Base-by-base conservation (phyloP, 2,888 invertebrate genomes). In the Aleiodes leptofemur region DNA sequence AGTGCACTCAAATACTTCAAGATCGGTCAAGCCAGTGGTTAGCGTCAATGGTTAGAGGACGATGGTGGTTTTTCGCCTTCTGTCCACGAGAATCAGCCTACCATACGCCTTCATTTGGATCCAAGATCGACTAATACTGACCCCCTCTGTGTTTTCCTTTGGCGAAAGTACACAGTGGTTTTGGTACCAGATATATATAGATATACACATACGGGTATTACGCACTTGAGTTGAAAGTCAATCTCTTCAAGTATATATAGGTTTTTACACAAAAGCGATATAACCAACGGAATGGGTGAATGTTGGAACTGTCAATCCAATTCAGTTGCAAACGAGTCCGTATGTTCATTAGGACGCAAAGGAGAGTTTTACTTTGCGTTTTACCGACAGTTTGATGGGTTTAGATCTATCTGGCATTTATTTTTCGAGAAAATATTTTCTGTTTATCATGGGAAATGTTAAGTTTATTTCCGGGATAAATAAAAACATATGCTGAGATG, bases 221-320 rank as follows among this genome's bases (percentile, higher is more conserved):
- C 77, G 79, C 79, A 75, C 76, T 59, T 64, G 61, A 77, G 69
- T 79, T 77, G 79, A 78, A 79, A 79, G 79, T 77, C 77, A 77
- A 76, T 79, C 77, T 77, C 76, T 61, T 73, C 69, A 66, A 73
- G 76, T 66, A 74, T 38, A 14, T 14, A 43, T 34, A 59, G 8
- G 59, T 38, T 55, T 38, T 53, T 55, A 55, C 53, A 16, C 53
- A 64, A 71, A 73, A 73, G 61, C 38, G 61, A 61, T 59, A 64
- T 48, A 64, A 48, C 64, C 64, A 48, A 38, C 31, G 64, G 43
- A 48, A 64, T 64, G 64, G 64, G 64, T 64, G 64, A 64, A 64
- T 64, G 64, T 64, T 64, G 48, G 29, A 64, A 64, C 64, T 64
- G 64, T 64, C 64, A 64, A 64, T 64, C 64, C 64, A 48, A 64